phyloP scores from a whole-genome alignment of 2,797 vertebrate species.

The Denticeps clupeoides region DNA sequence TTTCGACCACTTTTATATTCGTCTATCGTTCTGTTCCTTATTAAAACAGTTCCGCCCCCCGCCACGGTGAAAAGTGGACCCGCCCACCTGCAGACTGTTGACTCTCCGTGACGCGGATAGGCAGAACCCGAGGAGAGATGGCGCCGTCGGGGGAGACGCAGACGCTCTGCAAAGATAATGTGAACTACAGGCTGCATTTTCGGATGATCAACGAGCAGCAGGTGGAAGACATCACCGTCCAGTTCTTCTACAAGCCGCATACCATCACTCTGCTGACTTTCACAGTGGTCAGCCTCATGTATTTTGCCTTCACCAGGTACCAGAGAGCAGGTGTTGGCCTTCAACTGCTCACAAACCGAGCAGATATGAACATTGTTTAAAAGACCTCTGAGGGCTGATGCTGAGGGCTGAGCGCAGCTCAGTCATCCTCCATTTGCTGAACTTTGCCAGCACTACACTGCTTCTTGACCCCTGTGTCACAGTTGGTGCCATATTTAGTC shows the following conservation, averaged over 20 bases:
- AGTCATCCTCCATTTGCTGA: too few species aligned
- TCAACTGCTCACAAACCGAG: not conserved
- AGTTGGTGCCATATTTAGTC: too few species aligned
- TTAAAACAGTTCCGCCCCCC: too few species aligned
- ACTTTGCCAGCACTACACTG: too few species aligned
- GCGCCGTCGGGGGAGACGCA: conserved; percentile 36
- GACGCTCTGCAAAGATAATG: conserved; percentile 68
- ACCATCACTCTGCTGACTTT: conserved; percentile 82
- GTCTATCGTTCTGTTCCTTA: too few species aligned
- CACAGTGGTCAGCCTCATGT: conserved; percentile 82
- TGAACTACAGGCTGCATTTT: conserved; percentile 78
- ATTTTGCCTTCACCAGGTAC: conserved; percentile 86
- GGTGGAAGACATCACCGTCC: conserved; percentile 88
- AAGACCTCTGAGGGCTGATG: too few species aligned
- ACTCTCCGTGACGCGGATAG: not conserved
- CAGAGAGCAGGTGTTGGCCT: not conserved
- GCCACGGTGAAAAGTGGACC: too few species aligned
- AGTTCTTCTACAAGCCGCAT: conserved; percentile 91
- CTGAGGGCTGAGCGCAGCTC: too few species aligned
- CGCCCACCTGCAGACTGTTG: not conserved
- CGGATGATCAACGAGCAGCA: conserved; percentile 96
- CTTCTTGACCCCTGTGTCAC: too few species aligned
- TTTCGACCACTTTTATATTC: too few species aligned
- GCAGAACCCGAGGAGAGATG: conserved; percentile 23
- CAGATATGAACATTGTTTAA: too few species aligned